Conservation (phyloP, 2,113 vertebrate genomes). For the Corydoras sp. region DNA sequence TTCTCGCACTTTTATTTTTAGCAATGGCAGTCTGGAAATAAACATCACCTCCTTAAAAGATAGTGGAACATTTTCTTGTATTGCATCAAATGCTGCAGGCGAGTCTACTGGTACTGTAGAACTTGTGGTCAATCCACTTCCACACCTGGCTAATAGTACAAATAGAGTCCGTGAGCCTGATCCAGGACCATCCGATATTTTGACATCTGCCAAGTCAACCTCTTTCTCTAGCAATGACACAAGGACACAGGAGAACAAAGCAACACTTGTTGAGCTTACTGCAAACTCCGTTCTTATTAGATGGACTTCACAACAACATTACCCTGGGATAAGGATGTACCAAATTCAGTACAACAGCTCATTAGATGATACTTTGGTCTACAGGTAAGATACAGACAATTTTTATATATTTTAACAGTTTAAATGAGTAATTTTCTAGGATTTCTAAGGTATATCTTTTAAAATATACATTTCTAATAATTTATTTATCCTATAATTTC, state of each 20-base stretch:
- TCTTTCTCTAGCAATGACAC: constrained; percentile 64
- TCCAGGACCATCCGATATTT: constrained; percentile 79
- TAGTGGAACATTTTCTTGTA: constrained; percentile 83
- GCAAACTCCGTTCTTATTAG: constrained; percentile 83
- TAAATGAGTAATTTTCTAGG: too few species aligned
- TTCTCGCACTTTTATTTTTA: constrained; percentile 73
- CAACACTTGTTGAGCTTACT: constrained; percentile 79
- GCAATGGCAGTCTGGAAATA: constrained; percentile 87
- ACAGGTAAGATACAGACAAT: constrained; percentile 70
- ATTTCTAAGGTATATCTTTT: too few species aligned
- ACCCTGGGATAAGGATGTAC: constrained; percentile 81
- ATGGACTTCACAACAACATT: constrained; percentile 78
- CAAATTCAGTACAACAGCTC: constrained; percentile 97
- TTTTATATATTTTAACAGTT: neutral
- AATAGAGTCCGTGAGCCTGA: constrained; percentile 75
- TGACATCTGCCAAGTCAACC: constrained; percentile 75
- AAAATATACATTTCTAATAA: too few species aligned
- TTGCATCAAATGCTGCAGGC: constrained; percentile 88
- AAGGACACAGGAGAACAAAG: constrained; percentile 59
- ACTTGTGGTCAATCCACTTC: constrained; percentile 68
- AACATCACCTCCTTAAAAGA: constrained; percentile 65
- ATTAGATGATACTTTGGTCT: constrained; percentile 80
- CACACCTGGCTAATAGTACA: constrained; percentile 82
- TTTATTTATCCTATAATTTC: too few species aligned
- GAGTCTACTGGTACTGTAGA: constrained; percentile 85